Evolutionary conservation across 2,888 invertebrate genomes (phyloP).

Genomic region (Shargacucullia verbasci): DNA sequence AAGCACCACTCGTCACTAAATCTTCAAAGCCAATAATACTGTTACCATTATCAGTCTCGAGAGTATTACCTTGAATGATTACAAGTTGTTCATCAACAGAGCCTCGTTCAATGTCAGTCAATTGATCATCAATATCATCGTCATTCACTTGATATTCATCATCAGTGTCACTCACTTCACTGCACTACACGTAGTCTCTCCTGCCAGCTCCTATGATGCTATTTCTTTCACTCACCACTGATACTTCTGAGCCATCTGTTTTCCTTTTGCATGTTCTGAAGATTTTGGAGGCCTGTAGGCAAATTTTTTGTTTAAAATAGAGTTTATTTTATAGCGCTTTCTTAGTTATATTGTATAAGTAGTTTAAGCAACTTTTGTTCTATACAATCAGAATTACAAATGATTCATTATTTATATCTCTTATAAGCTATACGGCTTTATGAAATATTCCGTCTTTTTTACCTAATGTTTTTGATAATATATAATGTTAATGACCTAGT

Average conservation of each 20-base stretch:
- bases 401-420: no score
- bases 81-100: conserved; percentile 47
- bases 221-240: conserved; percentile 84
- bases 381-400: no score
- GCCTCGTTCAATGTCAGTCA: conserved; percentile 34
- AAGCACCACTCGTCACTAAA: conserved; percentile 59
- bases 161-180: conserved; percentile 31
- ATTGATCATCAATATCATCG: conserved; percentile 16
- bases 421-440: no score
- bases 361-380: no score
- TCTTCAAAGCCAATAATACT: conserved; percentile 76
- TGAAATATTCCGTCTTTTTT: no score
- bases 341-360: no score
- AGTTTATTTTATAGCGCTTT: no score
- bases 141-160: conserved; percentile 24
- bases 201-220: conserved; percentile 79
- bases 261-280: conserved; percentile 78
- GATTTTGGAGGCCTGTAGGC: conserved; percentile 75
- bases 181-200: conserved; percentile 81
- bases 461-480: no score
- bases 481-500: no score
- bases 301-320: not conserved
- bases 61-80: conserved; percentile 57
- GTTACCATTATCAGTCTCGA: conserved; percentile 82
- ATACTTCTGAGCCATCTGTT: conserved; percentile 81